These are phyloP conservation scores for Pagrus major DNA, from an alignment of 2,113 vertebrate species.

Conservation along the genomic window DNA sequence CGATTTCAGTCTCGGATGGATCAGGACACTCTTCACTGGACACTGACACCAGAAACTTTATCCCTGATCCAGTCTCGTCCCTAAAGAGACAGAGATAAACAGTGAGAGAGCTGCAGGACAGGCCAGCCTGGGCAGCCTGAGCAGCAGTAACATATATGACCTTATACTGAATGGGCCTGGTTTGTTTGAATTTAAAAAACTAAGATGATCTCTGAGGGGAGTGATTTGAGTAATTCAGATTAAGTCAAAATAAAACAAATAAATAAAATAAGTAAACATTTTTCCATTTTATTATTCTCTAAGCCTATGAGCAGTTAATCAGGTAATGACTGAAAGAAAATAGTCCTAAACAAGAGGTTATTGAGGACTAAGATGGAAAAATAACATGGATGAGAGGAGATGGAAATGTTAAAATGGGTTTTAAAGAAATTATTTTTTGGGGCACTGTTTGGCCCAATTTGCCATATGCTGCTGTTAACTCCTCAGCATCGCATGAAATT, in stretches of 20 bases:
- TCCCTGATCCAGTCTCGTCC: neutral
- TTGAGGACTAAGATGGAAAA: too few species aligned
- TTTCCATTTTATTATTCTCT: neutral
- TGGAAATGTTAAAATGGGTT: neutral
- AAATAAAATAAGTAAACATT: neutral
- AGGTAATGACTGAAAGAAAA: too few species aligned
- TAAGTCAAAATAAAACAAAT: too few species aligned
- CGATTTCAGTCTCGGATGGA: neutral
- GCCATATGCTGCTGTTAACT: too few species aligned
- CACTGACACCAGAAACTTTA: slow-evolving; percentile 57
- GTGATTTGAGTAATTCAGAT: neutral
- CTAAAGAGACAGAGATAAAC: slow-evolving; percentile 25
- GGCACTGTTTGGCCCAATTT: too few species aligned
- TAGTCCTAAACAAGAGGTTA: too few species aligned
- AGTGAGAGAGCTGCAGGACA: neutral
- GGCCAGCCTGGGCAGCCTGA: neutral
- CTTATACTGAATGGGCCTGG: neutral
- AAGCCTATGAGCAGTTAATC: neutral
- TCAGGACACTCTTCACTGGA: slow-evolving; percentile 59
- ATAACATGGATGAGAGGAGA: neutral
- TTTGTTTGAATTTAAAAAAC: neutral
- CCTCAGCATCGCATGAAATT: too few species aligned
- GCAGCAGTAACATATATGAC: neutral
- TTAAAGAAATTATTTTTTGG: too few species aligned
- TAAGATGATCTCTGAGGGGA: neutral